A percentile compares a stretch with the other conserved stretches of the same genome.
Conservation (phyloP, 2,113 vertebrate genomes). For the Willisornis vidua region DNA sequence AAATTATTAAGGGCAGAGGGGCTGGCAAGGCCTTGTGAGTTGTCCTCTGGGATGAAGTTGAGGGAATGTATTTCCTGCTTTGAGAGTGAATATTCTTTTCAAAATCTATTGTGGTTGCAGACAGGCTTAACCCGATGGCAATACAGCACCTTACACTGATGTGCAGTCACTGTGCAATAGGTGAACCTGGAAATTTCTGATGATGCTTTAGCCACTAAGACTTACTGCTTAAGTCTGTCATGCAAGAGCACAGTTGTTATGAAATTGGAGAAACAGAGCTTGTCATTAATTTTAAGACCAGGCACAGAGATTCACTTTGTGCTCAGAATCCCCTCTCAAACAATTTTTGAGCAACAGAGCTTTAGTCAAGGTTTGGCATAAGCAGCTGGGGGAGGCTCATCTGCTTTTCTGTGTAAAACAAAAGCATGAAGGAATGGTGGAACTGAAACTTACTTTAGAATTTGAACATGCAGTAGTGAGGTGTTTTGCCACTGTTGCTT, state of each 20-base stretch:
- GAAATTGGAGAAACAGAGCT: background rate
- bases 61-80: background rate
- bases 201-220: background rate
- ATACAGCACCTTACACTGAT: background rate
- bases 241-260: background rate
- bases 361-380: background rate
- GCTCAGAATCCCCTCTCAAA: background rate
- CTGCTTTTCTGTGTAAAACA: slow-evolving; percentile 22
- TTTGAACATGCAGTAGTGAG: background rate
- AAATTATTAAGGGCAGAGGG: background rate
- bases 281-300: background rate
- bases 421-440: background rate
- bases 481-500: background rate
- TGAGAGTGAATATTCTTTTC: background rate
- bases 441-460: slow-evolving; percentile 41
- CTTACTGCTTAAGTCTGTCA: background rate
- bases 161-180: background rate
- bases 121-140: background rate
- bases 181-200: background rate
- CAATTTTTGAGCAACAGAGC: background rate
- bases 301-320: background rate
- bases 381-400: background rate
- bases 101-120: background rate
- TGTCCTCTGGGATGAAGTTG: background rate
- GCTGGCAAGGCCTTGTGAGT: background rate